Base-by-base conservation (phyloP, 2,888 invertebrate genomes). In the Boloria selene region DNA sequence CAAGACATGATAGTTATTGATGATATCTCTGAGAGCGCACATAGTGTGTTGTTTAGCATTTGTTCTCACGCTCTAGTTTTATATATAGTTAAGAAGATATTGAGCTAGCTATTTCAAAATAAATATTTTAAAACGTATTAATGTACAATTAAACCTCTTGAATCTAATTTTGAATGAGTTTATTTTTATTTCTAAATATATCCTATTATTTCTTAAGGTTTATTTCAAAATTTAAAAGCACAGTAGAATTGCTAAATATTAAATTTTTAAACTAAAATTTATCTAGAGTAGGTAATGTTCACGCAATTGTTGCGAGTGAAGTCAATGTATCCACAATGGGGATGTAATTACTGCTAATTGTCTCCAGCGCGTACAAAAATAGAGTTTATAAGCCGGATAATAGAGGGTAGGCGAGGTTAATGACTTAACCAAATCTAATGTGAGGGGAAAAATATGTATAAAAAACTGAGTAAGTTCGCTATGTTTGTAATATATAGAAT, bases 1-100 rank as follows among this genome's bases (percentile, higher is more conserved):
- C 47, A 53, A 56, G 53, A 61, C 42, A 47, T 63, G 61, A 50
- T 42, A 31, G 56, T 61, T 53, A 50, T 50, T 50, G 49, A 59
- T 59, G 49, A 17, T 59, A 59, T 50, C 59, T 59, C 49, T 59
- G 38, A 49, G 50, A 50, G 17, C 49, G n/a, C 47, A 49, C 49
- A 49, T 17, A 38, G 50, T 18, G 49, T 59, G 49, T 38, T 59
- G 17, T 13, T 6, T 17, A 31, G 31, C 14, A 17, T 31, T 59
- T 14, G 17, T 59, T 59, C 59, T 59, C 59, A 50, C 59, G 50
- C 17, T 38, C 50, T 50, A 31, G 10, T 49, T 59, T 50, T 59
- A 17, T 14, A n/a, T 16, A 49, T 31, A 17, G 17, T 38, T 59
- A 7, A 31, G 17, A 38, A 38, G 0, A n/a, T 31, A n/a, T 38